A percentile compares a stretch with the other conserved stretches of the same genome.
These are phyloP conservation scores for Rhinolophus ferrumequinum DNA, from an alignment of 2,113 vertebrate genomes.

Conservation along the genomic window DNA sequence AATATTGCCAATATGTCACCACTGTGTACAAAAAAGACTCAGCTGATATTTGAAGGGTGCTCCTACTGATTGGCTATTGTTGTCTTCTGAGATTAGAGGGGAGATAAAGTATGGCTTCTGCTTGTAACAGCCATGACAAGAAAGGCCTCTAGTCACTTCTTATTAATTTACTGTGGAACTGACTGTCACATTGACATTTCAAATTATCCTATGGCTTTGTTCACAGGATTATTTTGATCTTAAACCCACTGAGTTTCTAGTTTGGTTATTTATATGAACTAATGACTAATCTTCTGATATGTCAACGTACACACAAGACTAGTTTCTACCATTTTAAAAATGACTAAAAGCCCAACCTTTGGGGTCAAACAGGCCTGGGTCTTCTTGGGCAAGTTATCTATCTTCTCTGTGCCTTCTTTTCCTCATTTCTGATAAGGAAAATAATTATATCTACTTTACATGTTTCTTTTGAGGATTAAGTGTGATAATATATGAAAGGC, in stretches of 20 bases:
- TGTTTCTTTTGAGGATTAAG: not conserved
- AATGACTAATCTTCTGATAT: slow-evolving; percentile 66
- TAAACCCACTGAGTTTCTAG: slow-evolving; percentile 76
- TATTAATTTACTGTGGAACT: slow-evolving; percentile 85
- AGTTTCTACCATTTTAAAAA: slow-evolving; percentile 71
- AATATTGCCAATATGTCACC: slow-evolving; percentile 78
- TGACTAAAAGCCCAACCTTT: slow-evolving; percentile 50
- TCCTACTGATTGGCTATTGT: slow-evolving; percentile 84
- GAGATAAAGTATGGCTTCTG: slow-evolving; percentile 70
- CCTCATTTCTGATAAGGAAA: slow-evolving; percentile 33
- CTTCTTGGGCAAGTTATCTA: slow-evolving; percentile 17
- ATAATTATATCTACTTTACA: not conserved
- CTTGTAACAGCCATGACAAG: slow-evolving; percentile 82
- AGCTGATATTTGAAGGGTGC: slow-evolving; percentile 80
- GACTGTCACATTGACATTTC: slow-evolving; percentile 90
- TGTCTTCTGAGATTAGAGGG: slow-evolving; percentile 75
- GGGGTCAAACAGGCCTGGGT: not conserved
- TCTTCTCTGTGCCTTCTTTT: not conserved
- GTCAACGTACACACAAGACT: slow-evolving; percentile 31
- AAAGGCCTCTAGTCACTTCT: slow-evolving; percentile 85
- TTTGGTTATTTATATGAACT: slow-evolving; percentile 79
- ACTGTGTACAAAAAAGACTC: slow-evolving; percentile 69
- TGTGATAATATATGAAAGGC: not conserved
- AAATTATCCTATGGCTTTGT: slow-evolving; percentile 84
- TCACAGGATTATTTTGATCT: slow-evolving; percentile 82